Evolutionary conservation across 2,797 vertebrate genomes (phyloP), one percentile per base, ranked within the genome.

Genomic region (Halcyon leucocephala): DNA sequence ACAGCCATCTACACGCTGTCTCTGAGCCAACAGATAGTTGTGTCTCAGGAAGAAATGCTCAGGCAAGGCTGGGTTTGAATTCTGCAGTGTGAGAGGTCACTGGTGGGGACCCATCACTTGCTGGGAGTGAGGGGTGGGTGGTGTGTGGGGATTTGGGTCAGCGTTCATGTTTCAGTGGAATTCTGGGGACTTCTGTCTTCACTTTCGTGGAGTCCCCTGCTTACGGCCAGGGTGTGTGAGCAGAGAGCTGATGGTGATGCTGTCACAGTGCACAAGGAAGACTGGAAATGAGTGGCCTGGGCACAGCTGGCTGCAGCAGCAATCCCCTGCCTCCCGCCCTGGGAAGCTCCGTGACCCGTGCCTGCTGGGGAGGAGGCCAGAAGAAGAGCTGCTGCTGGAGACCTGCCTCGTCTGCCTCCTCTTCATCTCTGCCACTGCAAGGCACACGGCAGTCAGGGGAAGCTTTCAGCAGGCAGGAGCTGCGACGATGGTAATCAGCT

Each of bases 191-290:
- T 6, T n/a, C 64, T 41, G 31, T 20, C 41, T 44, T 25, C 25
- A 1, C 9, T 42, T 62, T 3, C 0, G 0, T 0, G 4, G 21
- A 10, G 67, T 3, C 11, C 48, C 11, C 19, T 5, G 31, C 51
- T 33, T 4, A 1, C 35, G 10, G 35, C 46, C 76, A 3, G 26
- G 54, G 3, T 3, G 19, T 12, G 65, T 2, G 2, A 31, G 64
- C 57, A 24, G 57, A 16, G 46, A 25, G 41, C 35, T 18, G 71
- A 5, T 10, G 24, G 29, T 2, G 4, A 39, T 7, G 61, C 28
- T 17, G 61, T 5, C 60, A 41, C 2, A 4, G 12, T 18, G 42
- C 1, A 1, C 3, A 8, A 6, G 49, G 21, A 7, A 5, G 7
- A 37, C 2, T 31, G 66, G 60, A 6, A 1, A 3, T 5, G 39